Evolutionary conservation across 2,113 vertebrate genomes (phyloP).

Genomic region (Silurus meridionalis): DNA sequence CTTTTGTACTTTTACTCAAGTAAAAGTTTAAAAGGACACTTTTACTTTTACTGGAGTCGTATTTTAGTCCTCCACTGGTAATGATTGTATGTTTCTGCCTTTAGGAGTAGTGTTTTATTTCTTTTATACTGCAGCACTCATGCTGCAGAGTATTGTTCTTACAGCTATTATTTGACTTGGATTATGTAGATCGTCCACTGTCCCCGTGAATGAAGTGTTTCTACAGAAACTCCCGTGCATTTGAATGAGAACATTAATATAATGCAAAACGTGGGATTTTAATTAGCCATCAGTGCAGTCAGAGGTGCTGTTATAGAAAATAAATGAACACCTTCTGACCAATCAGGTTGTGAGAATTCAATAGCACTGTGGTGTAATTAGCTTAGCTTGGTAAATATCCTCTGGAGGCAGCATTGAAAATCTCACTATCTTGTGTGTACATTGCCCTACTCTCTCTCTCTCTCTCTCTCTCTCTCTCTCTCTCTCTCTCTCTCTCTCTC

Average conservation of each 20-base stretch:
- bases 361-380: constrained; percentile 12
- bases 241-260: neutral
- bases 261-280: neutral
- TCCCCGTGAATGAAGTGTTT: neutral
- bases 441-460: neutral
- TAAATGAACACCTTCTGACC: neutral
- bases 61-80: no score
- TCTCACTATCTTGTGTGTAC: neutral
- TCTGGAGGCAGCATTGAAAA: constrained; percentile 27
- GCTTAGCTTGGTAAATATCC: constrained; percentile 4
- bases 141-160: neutral
- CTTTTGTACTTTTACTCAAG: no score
- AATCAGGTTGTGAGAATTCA: neutral
- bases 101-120: neutral
- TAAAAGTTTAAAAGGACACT: no score
- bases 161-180: neutral
- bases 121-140: neutral
- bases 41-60: no score
- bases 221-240: neutral
- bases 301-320: neutral
- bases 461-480: neutral
- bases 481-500: neutral
- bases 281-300: neutral
- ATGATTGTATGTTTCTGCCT: neutral
- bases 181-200: neutral